phyloP scores from a whole-genome alignment of 2,797 vertebrate species.

The Tachyglossus aculeatus region DNA sequence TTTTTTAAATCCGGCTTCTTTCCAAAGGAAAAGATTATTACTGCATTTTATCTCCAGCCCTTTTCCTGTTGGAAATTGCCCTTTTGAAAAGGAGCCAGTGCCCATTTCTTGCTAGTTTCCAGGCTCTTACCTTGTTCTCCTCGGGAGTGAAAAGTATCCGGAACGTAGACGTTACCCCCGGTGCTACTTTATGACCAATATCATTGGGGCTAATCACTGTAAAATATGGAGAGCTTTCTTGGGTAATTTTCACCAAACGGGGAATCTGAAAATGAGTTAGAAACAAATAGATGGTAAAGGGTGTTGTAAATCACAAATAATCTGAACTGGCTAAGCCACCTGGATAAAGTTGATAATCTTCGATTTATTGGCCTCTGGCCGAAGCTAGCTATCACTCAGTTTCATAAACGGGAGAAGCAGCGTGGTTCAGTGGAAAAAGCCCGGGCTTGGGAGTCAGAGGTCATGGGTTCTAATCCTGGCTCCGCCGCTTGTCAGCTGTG shows the following conservation, averaged over 20 bases:
- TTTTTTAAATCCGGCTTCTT: neutral
- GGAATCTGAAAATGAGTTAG: slow-evolving; percentile 81
- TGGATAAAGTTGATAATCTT: no score
- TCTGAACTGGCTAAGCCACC: no score
- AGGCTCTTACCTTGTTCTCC: slow-evolving; percentile 84
- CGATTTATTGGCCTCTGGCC: neutral
- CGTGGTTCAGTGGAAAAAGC: neutral
- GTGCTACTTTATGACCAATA: slow-evolving; percentile 79
- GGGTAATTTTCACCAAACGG: slow-evolving; percentile 78
- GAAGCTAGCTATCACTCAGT: neutral
- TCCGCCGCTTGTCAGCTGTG: neutral
- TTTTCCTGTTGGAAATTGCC: neutral
- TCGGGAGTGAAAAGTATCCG: slow-evolving; percentile 81
- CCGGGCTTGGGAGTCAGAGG: neutral
- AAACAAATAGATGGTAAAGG: neutral
- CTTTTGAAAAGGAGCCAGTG: neutral
- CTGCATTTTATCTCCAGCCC: neutral
- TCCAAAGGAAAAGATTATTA: neutral
- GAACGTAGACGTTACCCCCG: slow-evolving; percentile 74
- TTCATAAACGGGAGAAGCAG: no score
- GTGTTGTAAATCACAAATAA: no score
- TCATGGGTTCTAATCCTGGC: neutral
- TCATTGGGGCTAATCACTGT: slow-evolving; percentile 73
- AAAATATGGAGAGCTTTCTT: slow-evolving; percentile 84
- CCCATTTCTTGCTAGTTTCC: rapidly evolving